Evolutionary conservation across 2,113 vertebrate genomes (phyloP).

Genomic region (Colistium nudipinnis): DNA sequence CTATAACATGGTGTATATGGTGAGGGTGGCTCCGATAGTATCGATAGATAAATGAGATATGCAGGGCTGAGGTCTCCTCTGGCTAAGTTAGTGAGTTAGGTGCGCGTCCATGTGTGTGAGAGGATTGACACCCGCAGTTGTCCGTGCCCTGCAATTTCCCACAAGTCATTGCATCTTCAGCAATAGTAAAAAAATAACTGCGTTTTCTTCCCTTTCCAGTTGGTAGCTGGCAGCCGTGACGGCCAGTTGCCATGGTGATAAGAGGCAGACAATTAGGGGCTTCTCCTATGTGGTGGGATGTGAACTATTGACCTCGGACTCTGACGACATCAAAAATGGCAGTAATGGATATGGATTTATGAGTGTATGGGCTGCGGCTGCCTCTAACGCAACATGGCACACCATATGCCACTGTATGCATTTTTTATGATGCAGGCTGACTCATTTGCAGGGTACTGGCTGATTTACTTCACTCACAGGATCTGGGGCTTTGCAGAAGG

Average conservation of each 20-base stretch:
- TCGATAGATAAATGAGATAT: too few relatives aligned
- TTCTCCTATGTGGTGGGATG: conserved; percentile 61
- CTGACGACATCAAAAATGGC: conserved; percentile 30
- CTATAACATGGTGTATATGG: too few relatives aligned
- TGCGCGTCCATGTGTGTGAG: conserved; percentile 44
- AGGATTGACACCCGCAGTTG: conserved; percentile 25
- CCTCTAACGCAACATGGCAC: conserved; percentile 55
- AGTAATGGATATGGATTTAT: conserved; percentile 76
- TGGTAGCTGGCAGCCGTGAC: conserved; percentile 15
- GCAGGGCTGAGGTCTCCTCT: too few relatives aligned
- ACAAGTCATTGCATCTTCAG: conserved; percentile 55
- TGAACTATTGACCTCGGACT: conserved; percentile 74
- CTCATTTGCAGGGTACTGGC: conserved; percentile 33
- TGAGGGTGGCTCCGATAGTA: too few relatives aligned
- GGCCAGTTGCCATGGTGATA: conserved; percentile 74
- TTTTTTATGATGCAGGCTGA: conserved; percentile 59
- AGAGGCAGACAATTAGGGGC: conserved; percentile 69
- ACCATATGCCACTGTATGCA: conserved; percentile 66
- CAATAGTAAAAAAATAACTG: background rate
- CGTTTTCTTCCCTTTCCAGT: background rate
- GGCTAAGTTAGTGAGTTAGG: too few relatives aligned
- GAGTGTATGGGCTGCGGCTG: conserved; percentile 39
- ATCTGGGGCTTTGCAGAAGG: conserved; percentile 25
- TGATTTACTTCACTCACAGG: conserved; percentile 18
- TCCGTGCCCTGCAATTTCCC: conserved; percentile 27